Evolutionary conservation across 2,888 invertebrate species (phyloP).

Genomic region (Apoda limacodes): DNA sequence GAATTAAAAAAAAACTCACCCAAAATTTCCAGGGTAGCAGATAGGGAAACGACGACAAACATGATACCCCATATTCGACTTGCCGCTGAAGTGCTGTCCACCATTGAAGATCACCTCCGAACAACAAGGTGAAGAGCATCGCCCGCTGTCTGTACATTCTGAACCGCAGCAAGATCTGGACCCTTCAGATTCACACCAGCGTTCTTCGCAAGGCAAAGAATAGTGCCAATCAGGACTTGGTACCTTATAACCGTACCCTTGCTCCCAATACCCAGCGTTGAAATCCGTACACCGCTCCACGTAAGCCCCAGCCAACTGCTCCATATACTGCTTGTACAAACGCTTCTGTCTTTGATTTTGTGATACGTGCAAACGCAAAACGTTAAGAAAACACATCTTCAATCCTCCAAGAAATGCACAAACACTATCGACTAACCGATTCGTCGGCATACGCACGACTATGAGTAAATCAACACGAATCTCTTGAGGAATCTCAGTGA

Average conservation of each 20-base stretch:
- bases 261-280: constrained; percentile 33
- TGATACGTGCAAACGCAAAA: constrained; percentile 64
- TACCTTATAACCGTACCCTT: constrained; percentile 27
- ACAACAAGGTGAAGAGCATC: constrained; percentile 62
- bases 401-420: constrained; percentile 27
- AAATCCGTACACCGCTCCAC: constrained; percentile 53
- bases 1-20: constrained; percentile 43
- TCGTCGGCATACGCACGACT: constrained; percentile 46
- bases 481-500: constrained; percentile 41
- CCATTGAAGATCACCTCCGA: constrained; percentile 67
- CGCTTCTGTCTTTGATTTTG: constrained; percentile 63
- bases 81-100: constrained; percentile 56
- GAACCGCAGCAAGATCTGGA: constrained; percentile 42
- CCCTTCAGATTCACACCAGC: constrained; percentile 41
- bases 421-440: constrained; percentile 38
- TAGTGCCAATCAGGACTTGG: constrained; percentile 50
- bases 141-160: constrained; percentile 52
- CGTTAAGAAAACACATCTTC: constrained; percentile 71
- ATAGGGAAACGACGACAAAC: constrained; percentile 39
- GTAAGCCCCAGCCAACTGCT: constrained; percentile 57
- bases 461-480: constrained; percentile 25
- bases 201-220: constrained; percentile 40
- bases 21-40: constrained; percentile 59
- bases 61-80: constrained; percentile 34
- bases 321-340: constrained; percentile 62